Conservation (phyloP, 2,888 invertebrate species). For the Cerceris rybyensis region DNA sequence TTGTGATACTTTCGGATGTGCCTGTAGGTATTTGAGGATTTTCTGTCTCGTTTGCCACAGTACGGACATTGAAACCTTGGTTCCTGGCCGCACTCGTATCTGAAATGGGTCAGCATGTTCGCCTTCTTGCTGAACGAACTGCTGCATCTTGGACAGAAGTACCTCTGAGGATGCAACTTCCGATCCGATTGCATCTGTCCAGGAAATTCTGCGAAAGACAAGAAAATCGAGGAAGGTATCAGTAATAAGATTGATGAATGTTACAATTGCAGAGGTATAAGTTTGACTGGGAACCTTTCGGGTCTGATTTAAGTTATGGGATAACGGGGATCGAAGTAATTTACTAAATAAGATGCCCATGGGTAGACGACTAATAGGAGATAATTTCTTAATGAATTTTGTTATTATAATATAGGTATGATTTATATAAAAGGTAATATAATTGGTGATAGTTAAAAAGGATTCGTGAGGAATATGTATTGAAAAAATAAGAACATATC, state of each 20-base stretch:
- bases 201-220: constrained; percentile 50
- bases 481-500: too few species aligned
- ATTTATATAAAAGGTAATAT: too few species aligned
- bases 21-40: constrained; percentile 72
- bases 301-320: background rate
- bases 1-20: constrained; percentile 72
- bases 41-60: constrained; percentile 73
- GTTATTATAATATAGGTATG: too few species aligned
- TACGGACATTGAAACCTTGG: constrained; percentile 73
- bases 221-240: constrained; percentile 48
- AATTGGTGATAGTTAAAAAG: too few species aligned
- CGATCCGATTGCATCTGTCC: background rate
- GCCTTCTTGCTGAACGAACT: constrained; percentile 73
- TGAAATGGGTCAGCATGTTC: constrained; percentile 71
- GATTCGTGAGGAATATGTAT: too few species aligned
- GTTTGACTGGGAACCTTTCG: too few species aligned
- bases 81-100: constrained; percentile 73
- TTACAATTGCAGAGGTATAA: background rate
- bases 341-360: too few species aligned
- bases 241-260: constrained; percentile 20
- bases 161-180: constrained; percentile 34
- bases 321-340: too few species aligned
- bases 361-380: too few species aligned
- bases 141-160: constrained; percentile 71
- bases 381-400: too few species aligned